Base-by-base conservation (phyloP, 2,797 vertebrate genomes). In the Poecilia picta region DNA sequence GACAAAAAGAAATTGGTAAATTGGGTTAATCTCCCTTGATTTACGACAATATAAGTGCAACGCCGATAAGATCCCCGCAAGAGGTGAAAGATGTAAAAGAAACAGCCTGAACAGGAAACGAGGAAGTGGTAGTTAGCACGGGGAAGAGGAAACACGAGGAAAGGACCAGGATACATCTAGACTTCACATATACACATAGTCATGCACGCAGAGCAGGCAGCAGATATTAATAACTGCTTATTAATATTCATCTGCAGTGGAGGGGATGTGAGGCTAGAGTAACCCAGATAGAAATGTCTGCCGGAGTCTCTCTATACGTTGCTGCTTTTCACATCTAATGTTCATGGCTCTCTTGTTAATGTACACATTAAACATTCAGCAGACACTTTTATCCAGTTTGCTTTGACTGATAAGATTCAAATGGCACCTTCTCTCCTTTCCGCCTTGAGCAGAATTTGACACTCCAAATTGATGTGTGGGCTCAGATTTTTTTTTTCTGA, bases 201-300 rank as follows among this genome's bases (percentile, higher is more conserved):
- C 83, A 76, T 70, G 83, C 86, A 76, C 85, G 83, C 80, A 79
- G 89, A 39, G 87, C 91, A 92, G 83, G 91, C 91, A 90, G 88
- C 87, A 90, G 93, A 93, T 95, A 95, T 95, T 94, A 95, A 95
- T 95, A 95, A 94, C 93, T 87, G 83, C 92, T 91, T 92, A 94
- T 95, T 95, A 94, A 95, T 95, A 95, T 94, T 95, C 93, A 94
- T 93, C 90, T 92, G 92, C 89, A 92, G 93, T 89, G 89, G 89
- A 92, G 88, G 66, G 84, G 90, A 93, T 93, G 91, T 90, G 89
- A 92, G 92, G 90, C 86, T 92, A 84, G 91, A 90, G 91, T 93
- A 95, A 94, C 94, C 94, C 91, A 95, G 91, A 94, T 95, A 93
- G 1, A 90, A 79, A 83, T 46, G 47, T 89, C 90, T 93, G 87